Conservation (phyloP, 2,797 vertebrate genomes). For the Chelonia mydas region DNA sequence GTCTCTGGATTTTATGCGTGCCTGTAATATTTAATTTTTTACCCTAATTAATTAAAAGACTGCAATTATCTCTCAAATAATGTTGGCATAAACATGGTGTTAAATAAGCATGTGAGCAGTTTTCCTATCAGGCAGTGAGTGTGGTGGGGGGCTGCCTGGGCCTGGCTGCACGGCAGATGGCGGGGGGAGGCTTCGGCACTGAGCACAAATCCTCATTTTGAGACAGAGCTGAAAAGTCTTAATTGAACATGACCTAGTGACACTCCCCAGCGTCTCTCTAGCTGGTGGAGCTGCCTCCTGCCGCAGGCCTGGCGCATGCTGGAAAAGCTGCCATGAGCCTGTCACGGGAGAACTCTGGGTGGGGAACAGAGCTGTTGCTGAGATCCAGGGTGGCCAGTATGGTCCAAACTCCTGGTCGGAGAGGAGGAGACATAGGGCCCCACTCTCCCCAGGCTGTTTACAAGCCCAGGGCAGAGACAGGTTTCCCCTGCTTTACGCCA, state of each 20-base stretch:
- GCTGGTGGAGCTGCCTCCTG: no score
- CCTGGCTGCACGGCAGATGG: conserved; percentile 33
- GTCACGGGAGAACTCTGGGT: not conserved
- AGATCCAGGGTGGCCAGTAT: not conserved
- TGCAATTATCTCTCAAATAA: not conserved
- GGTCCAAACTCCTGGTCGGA: not conserved
- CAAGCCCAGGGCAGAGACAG: not conserved
- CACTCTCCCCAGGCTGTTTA: no score
- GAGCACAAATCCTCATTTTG: conserved; percentile 17
- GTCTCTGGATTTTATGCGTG: not conserved
- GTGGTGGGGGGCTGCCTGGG: conserved; percentile 6
- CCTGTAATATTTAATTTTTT: not conserved
- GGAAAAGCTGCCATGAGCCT: not conserved
- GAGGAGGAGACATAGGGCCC: not conserved
- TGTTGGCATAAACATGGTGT: not conserved
- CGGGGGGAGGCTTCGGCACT: not conserved
- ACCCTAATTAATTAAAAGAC: conserved; percentile 58
- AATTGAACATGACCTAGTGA: not conserved
- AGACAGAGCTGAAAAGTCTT: not conserved
- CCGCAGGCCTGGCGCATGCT: not conserved
- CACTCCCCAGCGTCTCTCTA: not conserved
- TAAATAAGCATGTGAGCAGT: not conserved
- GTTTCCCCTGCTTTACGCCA: not conserved
- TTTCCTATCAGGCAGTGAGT: not conserved
- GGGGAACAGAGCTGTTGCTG: not conserved